A percentile compares a stretch with the other conserved stretches of the same genome.
phyloP scores from a whole-genome alignment of 2,888 invertebrate genomes.

The Epistrophella euchroma region DNA sequence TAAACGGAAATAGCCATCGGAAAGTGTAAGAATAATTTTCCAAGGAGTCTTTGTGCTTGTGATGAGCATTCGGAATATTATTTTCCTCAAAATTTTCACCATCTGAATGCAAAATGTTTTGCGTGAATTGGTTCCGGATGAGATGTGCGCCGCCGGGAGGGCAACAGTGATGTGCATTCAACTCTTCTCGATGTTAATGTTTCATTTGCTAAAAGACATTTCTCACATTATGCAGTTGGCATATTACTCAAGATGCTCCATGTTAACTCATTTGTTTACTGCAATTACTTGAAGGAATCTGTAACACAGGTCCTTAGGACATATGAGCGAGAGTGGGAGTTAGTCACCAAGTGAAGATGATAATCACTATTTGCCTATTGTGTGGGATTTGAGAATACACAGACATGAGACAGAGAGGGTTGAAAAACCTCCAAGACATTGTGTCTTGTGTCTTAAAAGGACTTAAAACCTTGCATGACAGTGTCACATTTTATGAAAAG shows the following conservation, averaged over 20 bases:
- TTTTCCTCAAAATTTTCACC: background rate
- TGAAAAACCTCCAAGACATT: conserved; percentile 42
- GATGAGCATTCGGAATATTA: background rate
- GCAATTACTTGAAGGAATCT: conserved; percentile 36
- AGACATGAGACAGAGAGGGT: conserved; percentile 15
- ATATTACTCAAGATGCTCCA: conserved; percentile 34
- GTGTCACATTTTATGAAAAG: conserved; percentile 21
- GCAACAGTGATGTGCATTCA: background rate
- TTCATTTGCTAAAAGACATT: conserved; percentile 44
- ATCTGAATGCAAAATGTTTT: conserved; percentile 9
- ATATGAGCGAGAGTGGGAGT: background rate
- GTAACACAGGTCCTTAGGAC: background rate
- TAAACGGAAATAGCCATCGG: conserved; percentile 18
- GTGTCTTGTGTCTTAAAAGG: conserved; percentile 30
- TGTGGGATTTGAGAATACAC: conserved; percentile 12
- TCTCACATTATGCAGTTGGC: conserved; percentile 51
- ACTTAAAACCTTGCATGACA: conserved; percentile 3
- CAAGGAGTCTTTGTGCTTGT: background rate
- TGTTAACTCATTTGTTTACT: conserved; percentile 37
- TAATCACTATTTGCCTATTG: conserved; percentile 28
- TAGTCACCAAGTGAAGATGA: conserved; percentile 7
- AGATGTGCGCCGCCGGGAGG: background rate
- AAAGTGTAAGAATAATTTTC: conserved; percentile 16
- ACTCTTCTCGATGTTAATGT: conserved; percentile 35
- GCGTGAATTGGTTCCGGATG: background rate